Evolutionary conservation across 2,113 vertebrate species (phyloP), one percentile per base, ranked within the genome.

Genomic region (Hassar affinis): DNA sequence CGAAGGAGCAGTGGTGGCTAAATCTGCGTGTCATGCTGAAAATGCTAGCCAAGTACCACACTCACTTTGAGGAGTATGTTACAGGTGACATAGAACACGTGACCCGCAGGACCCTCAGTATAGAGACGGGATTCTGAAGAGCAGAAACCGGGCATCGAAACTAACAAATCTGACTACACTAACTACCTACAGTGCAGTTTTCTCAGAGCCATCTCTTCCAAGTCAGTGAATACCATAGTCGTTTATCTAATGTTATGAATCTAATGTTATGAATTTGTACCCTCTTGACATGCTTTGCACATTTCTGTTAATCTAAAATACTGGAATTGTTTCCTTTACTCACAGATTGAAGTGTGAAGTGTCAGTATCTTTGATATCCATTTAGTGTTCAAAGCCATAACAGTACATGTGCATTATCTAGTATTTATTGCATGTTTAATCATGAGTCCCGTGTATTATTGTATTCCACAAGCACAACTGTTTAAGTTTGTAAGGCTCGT

Each of bases 1-100:
- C 97, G 0, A 95, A 92, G 76, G 94, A 96, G 64, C 97, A 99
- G 91, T 98, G 98, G 98, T 99, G 97, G 97, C 84, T 95, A 84
- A 95, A 95, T 66, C 91, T 99, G 83, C 92, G 96, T 18, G 93
- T 95, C 11, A 93, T 99, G 94, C 94, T 98, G 78, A 99, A 98
- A 94, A 99, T 99, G 97, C 80, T 99, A 66, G 98, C 98, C 3
- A 97, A 96, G 89, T 97, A 99, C 91, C 97, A 95, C 91, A 97
- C 97, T 89, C 97, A 94, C 91, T 95, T 99, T 90, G 95, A 94
- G 0, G 96, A 97, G 87, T 99, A 99, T 15, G 94, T 97, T 87
- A 94, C 96, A 0, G 97, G 98, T 75, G 95, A 94, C 84, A 94
- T 98, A 17, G 95, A 96, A 87, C 97, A 99, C 0, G 96, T 99